phyloP scores from a whole-genome alignment of 2,888 invertebrate species.

The Hoplodrina blanda region DNA sequence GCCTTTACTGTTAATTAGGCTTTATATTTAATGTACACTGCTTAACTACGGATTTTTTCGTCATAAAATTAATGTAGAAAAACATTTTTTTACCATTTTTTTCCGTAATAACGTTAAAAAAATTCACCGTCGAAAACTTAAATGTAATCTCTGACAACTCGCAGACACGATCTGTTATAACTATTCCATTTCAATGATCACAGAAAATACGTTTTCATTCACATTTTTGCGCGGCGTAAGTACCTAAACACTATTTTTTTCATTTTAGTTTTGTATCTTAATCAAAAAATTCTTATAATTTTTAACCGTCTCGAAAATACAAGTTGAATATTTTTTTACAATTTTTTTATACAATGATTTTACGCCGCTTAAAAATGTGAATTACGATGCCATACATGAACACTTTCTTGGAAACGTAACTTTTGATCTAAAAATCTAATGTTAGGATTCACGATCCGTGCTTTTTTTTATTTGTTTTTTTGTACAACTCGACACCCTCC shows the following conservation, averaged over 20 bases:
- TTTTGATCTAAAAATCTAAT: conserved; percentile 88
- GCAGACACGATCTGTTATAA: conserved; percentile 85
- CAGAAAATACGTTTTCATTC: conserved; percentile 77
- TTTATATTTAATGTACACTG: conserved; percentile 86
- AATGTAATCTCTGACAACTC: conserved; percentile 84
- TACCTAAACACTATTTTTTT: conserved; percentile 70
- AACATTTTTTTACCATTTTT: conserved; percentile 75
- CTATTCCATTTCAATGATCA: conserved; percentile 89
- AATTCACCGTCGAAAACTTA: conserved; percentile 85
- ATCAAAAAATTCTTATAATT: conserved; percentile 77
- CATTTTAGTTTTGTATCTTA: conserved; percentile 72
- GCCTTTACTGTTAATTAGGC: conserved; percentile 81
- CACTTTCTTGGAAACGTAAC: conserved; percentile 90
- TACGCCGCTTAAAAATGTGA: conserved; percentile 72
- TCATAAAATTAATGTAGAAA: conserved; percentile 87
- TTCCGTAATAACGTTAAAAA: conserved; percentile 83
- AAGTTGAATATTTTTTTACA: conserved; percentile 69
- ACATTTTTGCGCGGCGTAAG: conserved; percentile 72
- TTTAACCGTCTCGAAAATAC: conserved; percentile 80
- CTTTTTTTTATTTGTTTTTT: conserved; percentile 75
- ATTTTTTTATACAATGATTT: conserved; percentile 67
- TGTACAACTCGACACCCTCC: conserved; percentile 81
- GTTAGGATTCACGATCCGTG: conserved; percentile 90
- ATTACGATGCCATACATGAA: conserved; percentile 77
- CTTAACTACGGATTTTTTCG: conserved; percentile 87